Evolutionary conservation across 2,797 vertebrate species (phyloP).

Genomic region (Lagocephalus sceleratus): DNA sequence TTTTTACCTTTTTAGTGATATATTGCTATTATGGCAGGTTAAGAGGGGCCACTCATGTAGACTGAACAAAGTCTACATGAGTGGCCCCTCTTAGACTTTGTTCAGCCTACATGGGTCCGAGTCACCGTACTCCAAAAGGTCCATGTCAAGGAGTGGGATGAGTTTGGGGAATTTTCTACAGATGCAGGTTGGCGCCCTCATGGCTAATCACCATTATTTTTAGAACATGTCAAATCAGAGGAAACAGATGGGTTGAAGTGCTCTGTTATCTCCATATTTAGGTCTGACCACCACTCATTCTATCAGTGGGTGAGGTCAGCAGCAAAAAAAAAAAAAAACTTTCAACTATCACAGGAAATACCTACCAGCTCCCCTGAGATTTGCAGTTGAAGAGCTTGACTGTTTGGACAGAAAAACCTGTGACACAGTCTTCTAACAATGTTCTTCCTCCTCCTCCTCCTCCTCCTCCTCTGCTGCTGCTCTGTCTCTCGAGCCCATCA

Average conservation of each 20-base stretch:
- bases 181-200: neutral
- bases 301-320: conserved; percentile 45
- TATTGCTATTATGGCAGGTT: too few relatives aligned
- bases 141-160: too few relatives aligned
- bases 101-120: too few relatives aligned
- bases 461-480: conserved; percentile 7
- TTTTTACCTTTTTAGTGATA: too few relatives aligned
- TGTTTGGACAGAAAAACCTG: conserved; percentile 21
- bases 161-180: too few relatives aligned
- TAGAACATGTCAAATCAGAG: conserved; percentile 30
- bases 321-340: conserved; percentile 27
- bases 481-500: conserved; percentile 22
- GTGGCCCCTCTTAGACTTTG: too few relatives aligned
- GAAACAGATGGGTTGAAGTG: conserved; percentile 33
- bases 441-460: conserved; percentile 25
- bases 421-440: conserved; percentile 39
- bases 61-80: too few relatives aligned
- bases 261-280: conserved; percentile 47
- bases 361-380: conserved; percentile 36
- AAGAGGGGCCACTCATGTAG: too few relatives aligned
- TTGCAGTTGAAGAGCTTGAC: conserved; percentile 10
- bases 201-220: conserved; percentile 27
- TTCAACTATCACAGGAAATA: conserved; percentile 53
- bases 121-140: too few relatives aligned
- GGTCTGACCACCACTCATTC: conserved; percentile 37